phyloP scores from a whole-genome alignment of 2,113 vertebrate genomes.

The Oriolus oriolus region DNA sequence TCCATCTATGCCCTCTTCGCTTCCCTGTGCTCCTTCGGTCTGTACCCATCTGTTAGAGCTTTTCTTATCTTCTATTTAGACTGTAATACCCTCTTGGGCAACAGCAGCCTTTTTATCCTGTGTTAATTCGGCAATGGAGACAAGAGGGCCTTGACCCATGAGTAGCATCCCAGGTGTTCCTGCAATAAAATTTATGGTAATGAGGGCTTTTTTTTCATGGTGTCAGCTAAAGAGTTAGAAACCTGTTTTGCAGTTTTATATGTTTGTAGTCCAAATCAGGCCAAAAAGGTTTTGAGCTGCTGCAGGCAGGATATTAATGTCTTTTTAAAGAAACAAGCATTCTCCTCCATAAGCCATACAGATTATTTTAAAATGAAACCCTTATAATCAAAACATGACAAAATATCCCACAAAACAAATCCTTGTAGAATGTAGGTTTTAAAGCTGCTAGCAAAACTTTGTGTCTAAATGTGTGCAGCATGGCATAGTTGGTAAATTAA shows the following conservation, averaged over 20 bases:
- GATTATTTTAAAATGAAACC: background rate
- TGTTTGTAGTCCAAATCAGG: background rate
- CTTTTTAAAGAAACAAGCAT: background rate
- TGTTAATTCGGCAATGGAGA: background rate
- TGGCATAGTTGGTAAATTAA: background rate
- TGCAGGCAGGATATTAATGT: background rate
- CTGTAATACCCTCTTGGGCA: background rate
- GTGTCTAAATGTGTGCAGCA: rapidly evolving
- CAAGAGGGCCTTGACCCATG: background rate
- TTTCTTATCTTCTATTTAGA: background rate
- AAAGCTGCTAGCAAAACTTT: background rate
- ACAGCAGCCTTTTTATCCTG: background rate
- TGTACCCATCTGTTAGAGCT: background rate
- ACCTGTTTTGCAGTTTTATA: background rate
- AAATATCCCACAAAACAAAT: background rate
- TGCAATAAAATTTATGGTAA: background rate
- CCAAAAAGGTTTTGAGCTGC: background rate
- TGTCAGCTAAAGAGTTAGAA: background rate
- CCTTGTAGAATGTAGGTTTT: background rate
- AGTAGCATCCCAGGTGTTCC: background rate
- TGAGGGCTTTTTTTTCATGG: background rate
- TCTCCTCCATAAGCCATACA: background rate
- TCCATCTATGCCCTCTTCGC: background rate
- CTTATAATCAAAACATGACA: background rate
- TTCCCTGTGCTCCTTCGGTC: background rate